A percentile compares a stretch with the other conserved stretches of the same genome.
phyloP scores from a whole-genome alignment of 53 echinoderm and acorn worm species.

The Hippasteria phrygiana region DNA sequence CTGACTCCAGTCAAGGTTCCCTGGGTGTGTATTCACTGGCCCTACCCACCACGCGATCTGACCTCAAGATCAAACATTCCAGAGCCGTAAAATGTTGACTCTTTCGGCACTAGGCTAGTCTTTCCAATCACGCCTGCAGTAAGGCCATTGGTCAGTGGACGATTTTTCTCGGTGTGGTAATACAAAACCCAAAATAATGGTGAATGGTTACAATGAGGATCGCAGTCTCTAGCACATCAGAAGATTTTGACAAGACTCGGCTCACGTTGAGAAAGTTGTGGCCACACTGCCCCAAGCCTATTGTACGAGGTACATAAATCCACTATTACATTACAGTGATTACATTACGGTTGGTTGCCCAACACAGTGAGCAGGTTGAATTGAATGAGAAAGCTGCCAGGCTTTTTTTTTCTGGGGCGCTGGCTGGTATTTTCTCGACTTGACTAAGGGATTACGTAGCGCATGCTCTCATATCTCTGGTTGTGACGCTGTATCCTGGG shows the following conservation, averaged over 20 bases:
- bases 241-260: too few relatives aligned
- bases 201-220: background rate
- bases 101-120: background rate
- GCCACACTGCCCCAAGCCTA: too few relatives aligned
- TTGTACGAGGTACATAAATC: background rate
- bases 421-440: constrained; percentile 20
- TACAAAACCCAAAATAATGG: constrained; percentile 5
- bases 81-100: too few relatives aligned
- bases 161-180: background rate
- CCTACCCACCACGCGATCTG: constrained; percentile 20
- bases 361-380: too few relatives aligned
- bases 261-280: background rate
- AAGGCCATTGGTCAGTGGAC: constrained; percentile 54
- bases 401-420: constrained; percentile 33
- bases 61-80: constrained; percentile 44
- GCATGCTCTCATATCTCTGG: constrained; percentile 57
- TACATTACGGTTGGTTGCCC: background rate
- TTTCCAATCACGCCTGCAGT: constrained; percentile 30
- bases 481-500: background rate
- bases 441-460: constrained; percentile 29
- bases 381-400: background rate
- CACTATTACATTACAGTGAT: background rate
- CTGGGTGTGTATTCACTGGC: background rate
- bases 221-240: too few relatives aligned
- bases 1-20: background rate